Evolutionary conservation across 1,140 invertebrate species (phyloP), one percentile per base, ranked within the genome.

Genomic region (Apolygus lucorum): DNA sequence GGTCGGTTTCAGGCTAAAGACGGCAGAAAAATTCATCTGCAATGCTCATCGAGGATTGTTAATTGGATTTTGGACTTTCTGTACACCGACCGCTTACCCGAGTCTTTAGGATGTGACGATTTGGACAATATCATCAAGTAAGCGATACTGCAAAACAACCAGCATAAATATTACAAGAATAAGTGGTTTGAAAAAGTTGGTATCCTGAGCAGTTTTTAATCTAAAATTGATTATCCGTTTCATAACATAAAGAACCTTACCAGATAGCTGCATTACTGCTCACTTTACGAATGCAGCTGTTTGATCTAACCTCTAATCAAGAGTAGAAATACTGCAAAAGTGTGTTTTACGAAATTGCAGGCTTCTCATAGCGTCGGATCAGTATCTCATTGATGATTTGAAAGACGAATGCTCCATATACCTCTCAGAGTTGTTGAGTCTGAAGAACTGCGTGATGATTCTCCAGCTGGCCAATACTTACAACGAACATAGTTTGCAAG

Each of bases 381-480:
- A 90, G 74, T 79, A 90, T 2, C 82, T 90, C 68, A 82, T 89
- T 1, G 75, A 75, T 1, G 75, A 86, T 63, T 78, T 91, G 2
- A 84, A 87, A 74, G 84, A 88, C 78, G 80, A 82, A 76, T 89
- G 87, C 78, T 88, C 91, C 79, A 78, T 83, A 1, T 79, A 83
- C 1, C 76, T 91, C 28, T 81, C 81, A 0, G 80, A 81, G 68
- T 72, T 85, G 1, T 76, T 91, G 1, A 87, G 84, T 2, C 74
- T 90, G 42, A 87, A 87, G 77, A 91, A 90, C 80, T 86, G 84
- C 26, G 78, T 83, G 1, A 85, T 88, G 74, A 77, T 91, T 8
- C 78, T 90, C 62, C 84, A 88, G 75, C 84, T 91, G 74, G 82
- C 88, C n/a, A 79, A 81, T 70, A 81, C 84, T 2, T 87, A 87